phyloP scores from a whole-genome alignment of 2,797 vertebrate species.

The Poecile montanus region DNA sequence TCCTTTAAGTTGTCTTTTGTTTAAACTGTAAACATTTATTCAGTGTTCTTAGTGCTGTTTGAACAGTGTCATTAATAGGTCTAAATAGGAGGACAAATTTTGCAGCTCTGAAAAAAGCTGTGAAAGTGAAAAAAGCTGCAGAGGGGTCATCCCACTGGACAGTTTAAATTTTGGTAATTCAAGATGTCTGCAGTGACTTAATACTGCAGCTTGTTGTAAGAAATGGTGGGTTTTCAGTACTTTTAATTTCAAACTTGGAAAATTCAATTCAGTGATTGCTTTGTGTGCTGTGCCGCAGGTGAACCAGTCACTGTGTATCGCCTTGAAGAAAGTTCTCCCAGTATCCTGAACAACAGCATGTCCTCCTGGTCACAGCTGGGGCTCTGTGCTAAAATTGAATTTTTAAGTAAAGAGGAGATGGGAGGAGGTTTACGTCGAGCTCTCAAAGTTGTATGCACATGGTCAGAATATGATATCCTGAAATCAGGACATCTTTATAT shows the following conservation, averaged over 20 bases:
- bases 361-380: constrained; percentile 97
- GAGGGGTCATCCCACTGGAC: neutral
- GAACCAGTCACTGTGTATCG: constrained; percentile 97
- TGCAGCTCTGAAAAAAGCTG: neutral
- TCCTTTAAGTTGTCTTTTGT: neutral
- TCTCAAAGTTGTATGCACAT: constrained; percentile 96
- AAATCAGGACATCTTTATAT: constrained; percentile 97
- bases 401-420: constrained; percentile 99
- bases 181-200: neutral
- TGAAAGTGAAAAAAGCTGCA: neutral
- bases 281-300: constrained; percentile 73
- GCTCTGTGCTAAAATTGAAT: constrained; percentile 97
- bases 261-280: neutral
- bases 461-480: constrained; percentile 96
- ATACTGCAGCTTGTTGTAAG: neutral
- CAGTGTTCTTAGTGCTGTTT: neutral
- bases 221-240: neutral
- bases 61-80: neutral
- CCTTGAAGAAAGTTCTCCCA: constrained; percentile 96
- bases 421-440: constrained; percentile 94
- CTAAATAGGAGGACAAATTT: neutral
- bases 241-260: neutral
- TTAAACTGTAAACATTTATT: neutral
- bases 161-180: neutral
- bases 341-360: constrained; percentile 98